Percentiles rank a stretch among this genome's conserved stretches.
Evolutionary conservation across 2,888 invertebrate genomes (phyloP).

Genomic region (Tetheella fluctuosa): DNA sequence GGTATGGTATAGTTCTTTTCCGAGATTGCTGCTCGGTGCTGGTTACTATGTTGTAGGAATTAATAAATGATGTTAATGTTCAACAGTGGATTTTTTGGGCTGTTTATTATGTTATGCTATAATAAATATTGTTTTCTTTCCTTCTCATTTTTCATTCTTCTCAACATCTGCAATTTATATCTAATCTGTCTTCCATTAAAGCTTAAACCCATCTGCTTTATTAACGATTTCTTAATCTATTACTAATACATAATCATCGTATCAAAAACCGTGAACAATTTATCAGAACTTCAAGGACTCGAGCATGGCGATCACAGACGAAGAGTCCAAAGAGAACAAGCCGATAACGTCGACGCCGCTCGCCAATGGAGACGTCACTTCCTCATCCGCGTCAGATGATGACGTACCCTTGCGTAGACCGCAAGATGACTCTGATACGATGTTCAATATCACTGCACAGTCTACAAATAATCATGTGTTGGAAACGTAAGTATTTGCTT

Average conservation of each 20-base stretch:
- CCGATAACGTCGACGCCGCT: slow-evolving; percentile 78
- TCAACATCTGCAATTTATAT: not conserved
- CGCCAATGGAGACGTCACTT: slow-evolving; percentile 62
- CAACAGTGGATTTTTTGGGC: too few relatives aligned
- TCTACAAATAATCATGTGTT: slow-evolving; percentile 53
- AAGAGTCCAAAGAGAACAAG: slow-evolving; percentile 81
- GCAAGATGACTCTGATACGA: slow-evolving; percentile 50
- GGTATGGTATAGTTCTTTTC: too few relatives aligned
- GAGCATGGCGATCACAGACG: slow-evolving; percentile 70
- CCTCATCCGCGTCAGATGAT: slow-evolving; percentile 68
- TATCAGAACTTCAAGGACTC: slow-evolving; percentile 66
- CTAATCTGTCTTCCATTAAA: not conserved
- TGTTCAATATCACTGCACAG: slow-evolving; percentile 51
- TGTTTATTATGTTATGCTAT: too few relatives aligned
- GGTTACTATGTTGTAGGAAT: too few relatives aligned
- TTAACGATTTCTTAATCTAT: not conserved
- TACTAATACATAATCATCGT: not conserved
- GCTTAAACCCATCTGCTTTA: not conserved
- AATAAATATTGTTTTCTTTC: too few relatives aligned
- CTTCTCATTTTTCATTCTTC: not conserved
- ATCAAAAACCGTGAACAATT: slow-evolving; percentile 2
- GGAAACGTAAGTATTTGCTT: slow-evolving; percentile 44
- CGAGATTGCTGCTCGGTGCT: too few relatives aligned
- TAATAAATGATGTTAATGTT: too few relatives aligned
- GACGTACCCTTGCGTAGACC: slow-evolving; percentile 70